Evolutionary conservation across 2,113 vertebrate species (phyloP).

Genomic region (Nanger granti): DNA sequence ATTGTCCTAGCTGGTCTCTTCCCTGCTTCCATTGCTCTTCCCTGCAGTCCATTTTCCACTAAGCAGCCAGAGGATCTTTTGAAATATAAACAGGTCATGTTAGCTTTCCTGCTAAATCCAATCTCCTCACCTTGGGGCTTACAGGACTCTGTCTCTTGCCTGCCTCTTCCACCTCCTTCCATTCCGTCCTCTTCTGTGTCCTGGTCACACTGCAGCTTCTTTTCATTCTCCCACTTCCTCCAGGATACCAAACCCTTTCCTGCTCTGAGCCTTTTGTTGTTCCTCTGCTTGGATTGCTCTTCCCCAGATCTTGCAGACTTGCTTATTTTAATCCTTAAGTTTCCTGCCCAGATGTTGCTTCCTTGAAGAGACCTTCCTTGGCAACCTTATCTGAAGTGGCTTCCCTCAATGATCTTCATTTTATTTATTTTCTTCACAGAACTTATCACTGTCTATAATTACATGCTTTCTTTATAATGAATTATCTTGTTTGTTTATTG

Average conservation of each 20-base stretch:
- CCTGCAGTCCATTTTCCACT: background rate
- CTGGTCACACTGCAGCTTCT: background rate
- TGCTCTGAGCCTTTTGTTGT: background rate
- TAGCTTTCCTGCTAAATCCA: conserved; percentile 18
- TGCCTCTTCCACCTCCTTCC: background rate
- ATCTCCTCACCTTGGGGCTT: background rate
- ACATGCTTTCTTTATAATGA: background rate
- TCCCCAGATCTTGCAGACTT: background rate
- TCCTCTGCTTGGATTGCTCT: background rate
- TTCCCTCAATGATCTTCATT: background rate
- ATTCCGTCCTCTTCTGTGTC: background rate
- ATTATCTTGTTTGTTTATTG: background rate
- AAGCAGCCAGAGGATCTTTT: background rate
- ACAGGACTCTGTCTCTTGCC: background rate
- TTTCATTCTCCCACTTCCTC: background rate
- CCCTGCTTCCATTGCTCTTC: background rate
- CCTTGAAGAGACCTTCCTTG: background rate
- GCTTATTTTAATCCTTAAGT: conserved; percentile 2
- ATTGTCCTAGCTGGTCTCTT: background rate
- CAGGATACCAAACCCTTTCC: background rate
- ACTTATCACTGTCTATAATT: background rate
- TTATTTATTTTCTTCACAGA: background rate
- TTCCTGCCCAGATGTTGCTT: background rate
- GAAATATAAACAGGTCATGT: background rate
- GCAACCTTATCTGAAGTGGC: background rate